Conservation (phyloP, 1,140 invertebrate species). For the Calycopis cecrops region DNA sequence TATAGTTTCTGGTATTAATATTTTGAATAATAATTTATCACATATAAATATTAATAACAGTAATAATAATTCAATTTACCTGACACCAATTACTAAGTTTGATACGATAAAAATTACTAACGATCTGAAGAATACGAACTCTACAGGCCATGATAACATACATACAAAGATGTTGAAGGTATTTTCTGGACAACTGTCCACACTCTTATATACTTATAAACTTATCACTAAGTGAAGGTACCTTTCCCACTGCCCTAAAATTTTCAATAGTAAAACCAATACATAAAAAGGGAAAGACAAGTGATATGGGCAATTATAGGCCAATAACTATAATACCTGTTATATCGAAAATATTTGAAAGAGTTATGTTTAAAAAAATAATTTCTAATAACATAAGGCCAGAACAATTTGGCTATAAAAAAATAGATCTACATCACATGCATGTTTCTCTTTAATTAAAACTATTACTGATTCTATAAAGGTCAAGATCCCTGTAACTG, state of each 20-base stretch:
- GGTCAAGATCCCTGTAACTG: background rate
- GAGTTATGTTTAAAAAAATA: no score
- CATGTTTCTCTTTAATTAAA: background rate
- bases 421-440: background rate
- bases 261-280: no score
- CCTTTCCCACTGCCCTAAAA: background rate
- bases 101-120: background rate
- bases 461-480: conserved; percentile 5
- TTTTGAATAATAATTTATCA: no score
- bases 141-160: no score
- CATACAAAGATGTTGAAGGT: no score
- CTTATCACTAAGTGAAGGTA: background rate
- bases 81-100: background rate
- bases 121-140: background rate
- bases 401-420: background rate
- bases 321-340: no score
- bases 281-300: no score
- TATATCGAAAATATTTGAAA: no score
- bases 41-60: no score
- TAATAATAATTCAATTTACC: background rate
- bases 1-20: no score
- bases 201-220: background rate
- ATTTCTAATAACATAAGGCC: background rate
- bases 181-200: background rate
- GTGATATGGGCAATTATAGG: no score